A percentile compares a stretch with the other conserved stretches of the same genome.
phyloP scores from a whole-genome alignment of 2,113 vertebrate species.

The Phalacrocorax aristotelis region DNA sequence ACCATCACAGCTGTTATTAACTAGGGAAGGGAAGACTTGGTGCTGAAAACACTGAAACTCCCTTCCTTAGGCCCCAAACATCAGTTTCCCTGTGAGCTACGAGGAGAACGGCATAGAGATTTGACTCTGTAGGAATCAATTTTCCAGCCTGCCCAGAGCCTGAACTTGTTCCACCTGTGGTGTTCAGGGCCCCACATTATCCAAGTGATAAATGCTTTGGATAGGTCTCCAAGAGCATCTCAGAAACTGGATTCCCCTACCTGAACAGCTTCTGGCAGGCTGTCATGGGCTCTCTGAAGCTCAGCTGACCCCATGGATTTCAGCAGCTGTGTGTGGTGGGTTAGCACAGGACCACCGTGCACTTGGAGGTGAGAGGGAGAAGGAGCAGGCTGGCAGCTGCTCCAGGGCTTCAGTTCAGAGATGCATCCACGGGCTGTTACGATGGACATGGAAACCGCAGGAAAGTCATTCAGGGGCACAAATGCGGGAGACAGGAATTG shows the following conservation, averaged over 20 bases:
- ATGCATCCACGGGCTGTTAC: background rate
- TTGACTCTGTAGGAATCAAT: background rate
- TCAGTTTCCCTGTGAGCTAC: background rate
- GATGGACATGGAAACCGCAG: background rate
- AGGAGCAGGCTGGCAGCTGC: background rate
- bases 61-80: background rate
- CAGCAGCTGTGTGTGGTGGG: background rate
- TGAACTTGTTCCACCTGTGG: background rate
- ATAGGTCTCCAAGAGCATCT: background rate
- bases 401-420: background rate
- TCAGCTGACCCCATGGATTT: background rate
- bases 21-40: background rate
- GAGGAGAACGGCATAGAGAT: rapidly evolving
- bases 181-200: background rate
- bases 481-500: rapidly evolving
- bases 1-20: background rate
- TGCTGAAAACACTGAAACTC: background rate
- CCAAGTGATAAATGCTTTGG: background rate
- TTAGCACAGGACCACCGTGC: background rate
- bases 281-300: background rate
- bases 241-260: background rate
- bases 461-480: background rate
- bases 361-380: background rate
- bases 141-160: background rate
- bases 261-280: background rate